These are phyloP conservation scores for Hesperophylax magnus DNA, from an alignment of 1,140 invertebrate species.

Conservation along the genomic window DNA sequence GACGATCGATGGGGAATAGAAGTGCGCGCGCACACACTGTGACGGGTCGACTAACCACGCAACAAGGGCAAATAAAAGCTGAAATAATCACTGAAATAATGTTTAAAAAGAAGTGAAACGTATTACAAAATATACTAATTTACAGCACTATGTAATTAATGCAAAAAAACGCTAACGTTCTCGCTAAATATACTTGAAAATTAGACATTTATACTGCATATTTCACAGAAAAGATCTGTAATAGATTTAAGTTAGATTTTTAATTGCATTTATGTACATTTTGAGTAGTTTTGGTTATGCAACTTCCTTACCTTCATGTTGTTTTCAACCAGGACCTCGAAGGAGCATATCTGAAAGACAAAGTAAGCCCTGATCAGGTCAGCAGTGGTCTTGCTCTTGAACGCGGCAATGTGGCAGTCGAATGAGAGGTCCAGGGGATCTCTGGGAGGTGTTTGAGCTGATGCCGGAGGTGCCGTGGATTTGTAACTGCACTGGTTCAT, in stretches of 20 bases:
- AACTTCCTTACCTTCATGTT: constrained; percentile 88
- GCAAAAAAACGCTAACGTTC: too few species aligned
- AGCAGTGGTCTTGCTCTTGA: constrained; percentile 95
- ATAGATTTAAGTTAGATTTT: too few species aligned
- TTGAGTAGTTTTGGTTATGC: constrained; percentile 19
- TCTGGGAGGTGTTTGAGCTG: constrained; percentile 66
- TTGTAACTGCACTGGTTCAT: constrained; percentile 46
- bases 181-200: too few species aligned
- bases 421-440: constrained; percentile 92
- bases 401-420: constrained; percentile 83
- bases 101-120: too few species aligned
- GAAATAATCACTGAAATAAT: too few species aligned
- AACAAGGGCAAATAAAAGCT: too few species aligned
- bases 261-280: too few species aligned
- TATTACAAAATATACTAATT: too few species aligned
- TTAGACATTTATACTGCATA: too few species aligned
- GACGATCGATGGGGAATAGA: background rate
- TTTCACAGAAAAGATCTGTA: too few species aligned
- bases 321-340: constrained; percentile 92
- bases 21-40: background rate
- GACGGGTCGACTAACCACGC: too few species aligned
- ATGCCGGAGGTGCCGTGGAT: constrained; percentile 59
- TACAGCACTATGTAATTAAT: too few species aligned
- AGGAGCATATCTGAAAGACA: constrained; percentile 94
- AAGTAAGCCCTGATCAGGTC: constrained; percentile 93